Evolutionary conservation across 2,113 vertebrate species (phyloP).

Genomic region (Archocentrus centrarchus): DNA sequence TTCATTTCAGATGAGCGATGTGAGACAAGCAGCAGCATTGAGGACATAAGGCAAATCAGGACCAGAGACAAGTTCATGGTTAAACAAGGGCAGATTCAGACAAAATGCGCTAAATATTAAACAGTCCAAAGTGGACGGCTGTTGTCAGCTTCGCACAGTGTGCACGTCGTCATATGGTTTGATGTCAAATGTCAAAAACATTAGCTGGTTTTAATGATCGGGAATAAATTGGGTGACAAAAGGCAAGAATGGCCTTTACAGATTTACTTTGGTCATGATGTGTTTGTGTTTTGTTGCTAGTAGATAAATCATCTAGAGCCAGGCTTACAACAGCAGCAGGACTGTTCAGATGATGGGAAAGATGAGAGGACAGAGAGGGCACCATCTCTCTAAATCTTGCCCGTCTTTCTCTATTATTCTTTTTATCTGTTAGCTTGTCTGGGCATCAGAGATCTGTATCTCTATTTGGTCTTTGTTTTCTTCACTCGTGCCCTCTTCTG

Average conservation of each 20-base stretch:
- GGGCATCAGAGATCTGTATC: background rate
- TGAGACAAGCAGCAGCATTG: constrained; percentile 8
- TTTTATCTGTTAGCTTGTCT: background rate
- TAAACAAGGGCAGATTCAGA: background rate
- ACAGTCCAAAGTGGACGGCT: background rate
- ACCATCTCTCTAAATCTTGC: background rate
- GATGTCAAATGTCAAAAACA: constrained; percentile 52
- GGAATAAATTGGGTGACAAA: constrained; percentile 54
- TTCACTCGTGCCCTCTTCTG: background rate
- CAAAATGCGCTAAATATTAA: background rate
- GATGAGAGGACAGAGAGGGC: constrained; percentile 10
- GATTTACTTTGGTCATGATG: constrained; percentile 45
- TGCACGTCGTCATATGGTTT: constrained; percentile 22
- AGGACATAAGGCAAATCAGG: background rate
- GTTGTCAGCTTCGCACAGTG: background rate
- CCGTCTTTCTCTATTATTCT: background rate
- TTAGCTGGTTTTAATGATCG: constrained; percentile 47
- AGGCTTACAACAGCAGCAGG: background rate
- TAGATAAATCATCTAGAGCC: constrained; percentile 49
- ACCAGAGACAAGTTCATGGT: background rate
- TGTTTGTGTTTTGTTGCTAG: constrained; percentile 57
- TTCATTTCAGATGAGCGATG: constrained; percentile 23
- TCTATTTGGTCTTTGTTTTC: background rate
- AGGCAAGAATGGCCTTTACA: constrained; percentile 53
- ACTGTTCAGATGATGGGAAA: background rate